Evolutionary conservation across 2,888 invertebrate species (phyloP), one percentile per base, ranked within the genome.

Genomic region (Vandiemenella viatica): DNA sequence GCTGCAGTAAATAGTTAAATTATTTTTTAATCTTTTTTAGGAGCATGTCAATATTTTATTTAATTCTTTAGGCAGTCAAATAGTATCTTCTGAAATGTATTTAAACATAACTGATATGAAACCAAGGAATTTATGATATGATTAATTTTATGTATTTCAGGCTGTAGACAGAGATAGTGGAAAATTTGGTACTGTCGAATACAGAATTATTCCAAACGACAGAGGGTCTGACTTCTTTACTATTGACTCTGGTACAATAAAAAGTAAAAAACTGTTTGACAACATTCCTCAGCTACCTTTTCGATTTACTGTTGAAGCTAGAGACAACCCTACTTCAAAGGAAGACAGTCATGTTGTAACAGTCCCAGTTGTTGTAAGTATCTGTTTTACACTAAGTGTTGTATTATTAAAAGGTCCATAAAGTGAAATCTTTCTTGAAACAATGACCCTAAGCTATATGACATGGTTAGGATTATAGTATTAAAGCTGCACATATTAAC

Each of bases 91-190:
- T n/a, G n/a, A n/a, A n/a, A n/a, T n/a, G n/a, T n/a, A n/a, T n/a
- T n/a, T n/a, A n/a, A n/a, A n/a, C n/a, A n/a, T n/a, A n/a, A n/a
- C n/a, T n/a, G n/a, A n/a, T n/a, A n/a, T n/a, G n/a, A n/a, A n/a
- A n/a, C n/a, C n/a, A n/a, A n/a, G n/a, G n/a, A 40, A 40, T 8
- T 40, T 40, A n/a, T 40, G 15, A 16, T 8, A 8, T 18, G 45
- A n/a, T 5, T 5, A 32, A 8, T n/a, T 18, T 45, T 21, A 42
- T 8, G 46, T 21, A 51, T 57, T 58, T 44, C 53, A 85, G 74
- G 92, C 93, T 0, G 79, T 79, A 56, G 93, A 95, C 65, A 76
- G 76, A 55, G 93, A 95, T 63, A 83, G 85, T 48, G 88, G 88
- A 1, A 79, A 80, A 54, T 86, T 76, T 63, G 91, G 91, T 1